Percentiles rank a stretch among this genome's conserved stretches.
Evolutionary conservation across 2,113 vertebrate species (phyloP).

Genomic region (Saimiri boliviensis): DNA sequence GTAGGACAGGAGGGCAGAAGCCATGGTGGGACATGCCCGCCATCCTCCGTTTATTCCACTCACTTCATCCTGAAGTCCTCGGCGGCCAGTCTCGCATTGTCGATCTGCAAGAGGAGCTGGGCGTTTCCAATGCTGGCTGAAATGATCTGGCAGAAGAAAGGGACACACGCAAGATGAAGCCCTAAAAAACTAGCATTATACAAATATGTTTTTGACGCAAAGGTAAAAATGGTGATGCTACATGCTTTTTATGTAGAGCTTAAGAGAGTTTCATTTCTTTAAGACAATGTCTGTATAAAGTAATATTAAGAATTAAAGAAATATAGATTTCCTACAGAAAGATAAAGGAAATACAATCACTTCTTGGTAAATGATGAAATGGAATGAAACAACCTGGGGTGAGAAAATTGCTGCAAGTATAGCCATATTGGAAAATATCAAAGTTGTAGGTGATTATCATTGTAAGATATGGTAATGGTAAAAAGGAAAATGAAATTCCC

Average conservation of each 20-base stretch:
- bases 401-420: not conserved
- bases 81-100: conserved; percentile 86
- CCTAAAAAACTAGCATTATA: not conserved
- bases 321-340: not conserved
- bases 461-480: not conserved
- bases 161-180: not conserved
- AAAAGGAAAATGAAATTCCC: not conserved
- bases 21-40: not conserved
- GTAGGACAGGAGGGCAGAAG: not conserved
- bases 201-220: not conserved
- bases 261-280: not conserved
- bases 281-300: not conserved
- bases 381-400: not conserved
- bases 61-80: conserved; percentile 90
- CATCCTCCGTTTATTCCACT: not conserved
- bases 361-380: not conserved
- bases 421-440: not conserved
- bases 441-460: not conserved
- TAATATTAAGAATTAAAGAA: not conserved
- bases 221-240: not conserved
- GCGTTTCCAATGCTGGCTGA: conserved; percentile 79
- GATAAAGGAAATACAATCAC: not conserved
- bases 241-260: not conserved
- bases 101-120: conserved; percentile 82
- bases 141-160: conserved; percentile 78